Conservation (phyloP, 2,888 invertebrate genomes). For the Leucoma salicis region DNA sequence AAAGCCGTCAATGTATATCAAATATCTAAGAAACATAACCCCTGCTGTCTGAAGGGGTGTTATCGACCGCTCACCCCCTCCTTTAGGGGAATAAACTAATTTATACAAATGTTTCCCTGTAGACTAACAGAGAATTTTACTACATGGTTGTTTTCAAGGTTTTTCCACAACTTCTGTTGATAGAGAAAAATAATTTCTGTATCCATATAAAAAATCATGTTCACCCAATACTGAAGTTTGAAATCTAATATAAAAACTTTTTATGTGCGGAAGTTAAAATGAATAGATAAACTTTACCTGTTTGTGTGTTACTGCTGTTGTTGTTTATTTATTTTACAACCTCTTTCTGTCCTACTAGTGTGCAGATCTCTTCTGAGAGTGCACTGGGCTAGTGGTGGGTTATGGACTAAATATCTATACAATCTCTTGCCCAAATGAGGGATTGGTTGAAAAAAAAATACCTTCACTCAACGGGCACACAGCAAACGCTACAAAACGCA, state of each 20-base stretch:
- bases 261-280: neutral
- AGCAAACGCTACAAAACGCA: too few species aligned
- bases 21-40: constrained; percentile 8
- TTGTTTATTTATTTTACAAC: too few species aligned
- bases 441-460: too few species aligned
- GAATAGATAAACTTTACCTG: neutral
- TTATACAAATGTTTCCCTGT: constrained; percentile 28
- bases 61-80: constrained; percentile 29
- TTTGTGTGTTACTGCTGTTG: too few species aligned
- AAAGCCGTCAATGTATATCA: constrained; percentile 25
- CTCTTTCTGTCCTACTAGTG: too few species aligned
- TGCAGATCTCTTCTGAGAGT: too few species aligned
- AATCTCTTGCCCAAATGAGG: too few species aligned
- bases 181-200: neutral
- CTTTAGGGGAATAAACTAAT: constrained; percentile 24
- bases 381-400: too few species aligned
- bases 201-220: neutral
- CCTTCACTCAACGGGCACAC: too few species aligned
- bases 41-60: constrained; percentile 26
- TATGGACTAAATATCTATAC: too few species aligned
- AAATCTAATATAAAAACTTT: neutral
- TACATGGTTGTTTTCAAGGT: constrained; percentile 24
- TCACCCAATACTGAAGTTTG: too few species aligned
- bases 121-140: constrained; percentile 25
- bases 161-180: constrained; percentile 8